phyloP scores from a whole-genome alignment of 64 coral and sea anemone genomes.

The Dendrophyllia cribrosa region DNA sequence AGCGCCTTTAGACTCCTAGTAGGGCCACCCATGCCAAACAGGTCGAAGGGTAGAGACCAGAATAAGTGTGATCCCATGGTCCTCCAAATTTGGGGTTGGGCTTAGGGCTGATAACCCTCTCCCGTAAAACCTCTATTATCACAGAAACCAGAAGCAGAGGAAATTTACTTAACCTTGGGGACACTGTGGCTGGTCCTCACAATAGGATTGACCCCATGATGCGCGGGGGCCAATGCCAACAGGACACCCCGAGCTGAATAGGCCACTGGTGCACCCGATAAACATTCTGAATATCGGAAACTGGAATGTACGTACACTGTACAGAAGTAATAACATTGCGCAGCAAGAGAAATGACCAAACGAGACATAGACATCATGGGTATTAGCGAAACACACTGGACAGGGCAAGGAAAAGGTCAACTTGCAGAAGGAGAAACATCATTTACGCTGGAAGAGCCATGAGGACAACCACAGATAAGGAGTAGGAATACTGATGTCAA shows the following conservation, averaged over 20 bases:
- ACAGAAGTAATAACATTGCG: slow-evolving; percentile 22
- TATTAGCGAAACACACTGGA: neutral
- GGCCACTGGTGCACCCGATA: slow-evolving; percentile 30
- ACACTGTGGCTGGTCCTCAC: neutral
- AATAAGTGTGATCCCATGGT: too few relatives aligned
- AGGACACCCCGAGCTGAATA: slow-evolving; percentile 37
- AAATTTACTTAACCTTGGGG: slow-evolving; percentile 7
- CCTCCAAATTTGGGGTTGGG: too few relatives aligned
- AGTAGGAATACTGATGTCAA: slow-evolving; percentile 52
- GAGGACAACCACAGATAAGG: slow-evolving; percentile 31
- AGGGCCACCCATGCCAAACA: too few relatives aligned
- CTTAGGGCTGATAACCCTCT: too few relatives aligned
- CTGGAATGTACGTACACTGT: too few relatives aligned
- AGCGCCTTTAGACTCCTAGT: too few relatives aligned
- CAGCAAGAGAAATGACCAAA: slow-evolving; percentile 3
- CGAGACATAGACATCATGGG: neutral
- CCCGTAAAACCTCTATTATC: too few relatives aligned
- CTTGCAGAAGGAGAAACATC: slow-evolving; percentile 17
- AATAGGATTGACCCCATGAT: neutral
- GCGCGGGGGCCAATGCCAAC: slow-evolving; percentile 46
- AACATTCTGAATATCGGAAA: neutral
- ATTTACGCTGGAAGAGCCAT: slow-evolving; percentile 41
- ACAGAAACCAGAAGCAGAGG: too few relatives aligned
- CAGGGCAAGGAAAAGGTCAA: slow-evolving; percentile 38
- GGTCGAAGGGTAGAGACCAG: too few relatives aligned